These are phyloP conservation scores for Scalopus aquaticus DNA, from an alignment of 2,113 vertebrate species.

Conservation along the genomic window DNA sequence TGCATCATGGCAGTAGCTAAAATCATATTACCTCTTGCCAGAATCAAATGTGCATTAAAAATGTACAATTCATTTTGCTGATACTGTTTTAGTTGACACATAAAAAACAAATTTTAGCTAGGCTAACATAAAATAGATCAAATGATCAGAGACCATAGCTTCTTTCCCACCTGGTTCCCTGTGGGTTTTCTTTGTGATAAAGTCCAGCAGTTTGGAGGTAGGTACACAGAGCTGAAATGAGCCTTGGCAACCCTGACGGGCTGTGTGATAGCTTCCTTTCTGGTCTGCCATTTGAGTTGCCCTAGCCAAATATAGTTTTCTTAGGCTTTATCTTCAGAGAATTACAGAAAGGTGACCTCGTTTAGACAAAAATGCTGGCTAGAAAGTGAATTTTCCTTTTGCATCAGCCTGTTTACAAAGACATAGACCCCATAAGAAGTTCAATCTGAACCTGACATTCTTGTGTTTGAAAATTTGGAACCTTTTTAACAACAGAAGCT, in stretches of 20 bases:
- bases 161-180: not conserved
- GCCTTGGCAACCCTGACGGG: not conserved
- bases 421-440: not conserved
- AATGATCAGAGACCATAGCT: not conserved
- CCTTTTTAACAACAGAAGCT: not conserved
- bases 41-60: not conserved
- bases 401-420: not conserved
- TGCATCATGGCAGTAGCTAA: not conserved
- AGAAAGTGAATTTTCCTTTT: slow-evolving; percentile 17
- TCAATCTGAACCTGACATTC: not conserved
- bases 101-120: not conserved
- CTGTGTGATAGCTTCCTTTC: not conserved
- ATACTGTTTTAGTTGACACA: not conserved
- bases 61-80: not conserved
- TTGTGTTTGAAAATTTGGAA: not conserved
- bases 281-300: not conserved
- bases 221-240: not conserved
- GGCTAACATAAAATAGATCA: slow-evolving; percentile 17
- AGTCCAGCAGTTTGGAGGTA: not conserved
- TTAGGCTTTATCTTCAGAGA: slow-evolving; percentile 46
- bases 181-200: not conserved
- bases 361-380: slow-evolving; percentile 28
- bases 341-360: slow-evolving; percentile 53
- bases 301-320: slow-evolving; percentile 49
- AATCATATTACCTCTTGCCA: not conserved